Conservation (phyloP, 2,113 vertebrate species). For the Aegypius monachus region DNA sequence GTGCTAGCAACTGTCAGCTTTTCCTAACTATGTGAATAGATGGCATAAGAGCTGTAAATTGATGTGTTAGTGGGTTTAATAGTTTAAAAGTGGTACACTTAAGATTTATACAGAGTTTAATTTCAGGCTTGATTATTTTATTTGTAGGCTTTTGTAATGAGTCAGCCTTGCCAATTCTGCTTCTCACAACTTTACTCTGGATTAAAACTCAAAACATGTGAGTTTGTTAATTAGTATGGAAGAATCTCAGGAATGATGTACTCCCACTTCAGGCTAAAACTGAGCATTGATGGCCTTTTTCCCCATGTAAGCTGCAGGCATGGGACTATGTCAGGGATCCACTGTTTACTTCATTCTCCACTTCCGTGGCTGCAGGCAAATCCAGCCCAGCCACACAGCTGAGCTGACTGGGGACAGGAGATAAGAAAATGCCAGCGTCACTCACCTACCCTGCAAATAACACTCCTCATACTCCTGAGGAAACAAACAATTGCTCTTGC, state of each 20-base stretch:
- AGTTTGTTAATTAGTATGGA: slow-evolving; percentile 49
- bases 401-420: background rate
- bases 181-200: background rate
- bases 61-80: background rate
- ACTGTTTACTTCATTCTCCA: too few species aligned
- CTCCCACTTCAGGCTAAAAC: slow-evolving; percentile 31
- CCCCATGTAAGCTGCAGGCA: too few species aligned
- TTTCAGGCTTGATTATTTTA: background rate
- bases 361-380: background rate
- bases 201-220: slow-evolving; percentile 40
- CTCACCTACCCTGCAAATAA: background rate
- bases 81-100: background rate
- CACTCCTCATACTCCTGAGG: background rate
- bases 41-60: background rate
- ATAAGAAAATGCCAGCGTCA: rapidly evolving
- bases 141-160: slow-evolving; percentile 11
- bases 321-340: too few species aligned
- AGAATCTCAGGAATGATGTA: slow-evolving; percentile 49
- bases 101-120: background rate
- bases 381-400: background rate
- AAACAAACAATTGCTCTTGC: background rate
- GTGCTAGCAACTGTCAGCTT: background rate
- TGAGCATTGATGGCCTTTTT: background rate
- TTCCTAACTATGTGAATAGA: background rate
- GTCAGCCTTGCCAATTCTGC: background rate